These are phyloP conservation scores for Boloria selene DNA, from an alignment of 2,888 invertebrate species.

Conservation along the genomic window DNA sequence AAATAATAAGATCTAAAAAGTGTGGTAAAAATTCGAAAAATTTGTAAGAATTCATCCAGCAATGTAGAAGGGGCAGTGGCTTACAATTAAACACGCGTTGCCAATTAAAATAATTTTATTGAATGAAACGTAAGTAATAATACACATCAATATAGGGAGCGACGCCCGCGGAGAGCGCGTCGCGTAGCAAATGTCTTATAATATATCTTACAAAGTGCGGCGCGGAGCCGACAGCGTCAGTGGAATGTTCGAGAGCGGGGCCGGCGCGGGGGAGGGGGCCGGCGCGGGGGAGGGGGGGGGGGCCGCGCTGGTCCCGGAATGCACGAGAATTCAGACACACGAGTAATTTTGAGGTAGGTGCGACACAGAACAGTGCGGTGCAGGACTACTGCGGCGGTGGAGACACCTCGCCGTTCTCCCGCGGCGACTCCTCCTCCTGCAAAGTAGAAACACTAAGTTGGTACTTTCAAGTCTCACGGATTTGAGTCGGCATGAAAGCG, in stretches of 20 bases:
- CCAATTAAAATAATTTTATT: slow-evolving; percentile 26
- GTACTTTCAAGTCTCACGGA: not conserved
- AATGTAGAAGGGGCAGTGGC: no score
- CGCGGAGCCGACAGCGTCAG: not conserved
- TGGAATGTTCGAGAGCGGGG: not conserved
- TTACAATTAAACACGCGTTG: slow-evolving; percentile 4
- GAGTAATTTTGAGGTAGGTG: slow-evolving; percentile 1
- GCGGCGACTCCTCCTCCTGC: not conserved
- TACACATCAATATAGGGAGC: slow-evolving; percentile 15
- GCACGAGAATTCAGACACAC: slow-evolving; percentile 3
- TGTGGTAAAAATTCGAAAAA: no score
- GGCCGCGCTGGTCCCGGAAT: slow-evolving; percentile 1
- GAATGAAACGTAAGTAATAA: slow-evolving; percentile 22
- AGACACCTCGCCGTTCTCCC: slow-evolving; percentile 2
- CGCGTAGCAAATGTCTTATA: not conserved
- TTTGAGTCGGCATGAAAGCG: no score
- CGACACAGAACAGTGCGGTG: not conserved
- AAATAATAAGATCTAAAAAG: no score
- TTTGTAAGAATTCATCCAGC: no score
- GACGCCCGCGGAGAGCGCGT: not conserved
- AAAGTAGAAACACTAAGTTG: not conserved
- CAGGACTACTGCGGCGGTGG: slow-evolving; percentile 5
- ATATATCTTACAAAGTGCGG: not conserved
- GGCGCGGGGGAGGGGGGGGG: not conserved
- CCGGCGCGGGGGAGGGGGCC: not conserved